A percentile compares a stretch with the other conserved stretches of the same genome.
Evolutionary conservation across 37 sponge, comb jelly and placozoan genomes (phyloP).

Genomic region (Diacarnus erythraeanus): DNA sequence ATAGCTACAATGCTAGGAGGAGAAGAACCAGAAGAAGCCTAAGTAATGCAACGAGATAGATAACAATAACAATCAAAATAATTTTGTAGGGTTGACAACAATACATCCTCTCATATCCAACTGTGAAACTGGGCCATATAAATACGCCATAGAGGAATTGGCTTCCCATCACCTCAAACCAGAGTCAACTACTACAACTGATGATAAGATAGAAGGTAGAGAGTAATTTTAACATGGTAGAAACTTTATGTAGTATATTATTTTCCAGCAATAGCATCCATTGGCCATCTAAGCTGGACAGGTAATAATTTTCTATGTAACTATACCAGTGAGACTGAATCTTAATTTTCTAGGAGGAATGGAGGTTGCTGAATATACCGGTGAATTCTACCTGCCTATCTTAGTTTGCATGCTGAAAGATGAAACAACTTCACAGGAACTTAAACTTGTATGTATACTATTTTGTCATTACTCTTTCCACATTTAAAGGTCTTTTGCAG

Average conservation of each 20-base stretch:
- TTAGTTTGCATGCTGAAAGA: constrained; percentile 8
- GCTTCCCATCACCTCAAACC: constrained; percentile 21
- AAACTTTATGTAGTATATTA: background rate
- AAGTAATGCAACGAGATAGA: background rate
- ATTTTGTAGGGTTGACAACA: background rate
- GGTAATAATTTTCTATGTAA: constrained; percentile 9
- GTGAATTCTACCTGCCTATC: background rate
- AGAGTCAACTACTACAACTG: constrained; percentile 6
- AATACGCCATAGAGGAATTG: constrained; percentile 23
- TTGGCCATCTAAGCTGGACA: constrained; percentile 59
- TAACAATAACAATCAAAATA: background rate
- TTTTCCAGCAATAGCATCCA: constrained; percentile 37
- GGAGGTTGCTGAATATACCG: constrained; percentile 36
- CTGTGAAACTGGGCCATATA: constrained; percentile 28
- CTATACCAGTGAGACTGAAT: background rate
- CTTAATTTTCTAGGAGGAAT: constrained; percentile 10
- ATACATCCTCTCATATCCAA: constrained; percentile 19
- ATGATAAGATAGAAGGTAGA: constrained; percentile 31
- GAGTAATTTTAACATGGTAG: background rate
- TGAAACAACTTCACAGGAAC: background rate
- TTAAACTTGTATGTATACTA: constrained; percentile 19
- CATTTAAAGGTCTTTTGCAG: constrained; percentile 11
- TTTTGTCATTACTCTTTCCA: background rate
- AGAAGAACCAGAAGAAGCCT: background rate
- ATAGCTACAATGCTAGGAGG: background rate